A percentile compares a stretch with the other conserved stretches of the same genome.
Evolutionary conservation across 2,113 vertebrate species (phyloP).

Genomic region (Anseranas semipalmata): DNA sequence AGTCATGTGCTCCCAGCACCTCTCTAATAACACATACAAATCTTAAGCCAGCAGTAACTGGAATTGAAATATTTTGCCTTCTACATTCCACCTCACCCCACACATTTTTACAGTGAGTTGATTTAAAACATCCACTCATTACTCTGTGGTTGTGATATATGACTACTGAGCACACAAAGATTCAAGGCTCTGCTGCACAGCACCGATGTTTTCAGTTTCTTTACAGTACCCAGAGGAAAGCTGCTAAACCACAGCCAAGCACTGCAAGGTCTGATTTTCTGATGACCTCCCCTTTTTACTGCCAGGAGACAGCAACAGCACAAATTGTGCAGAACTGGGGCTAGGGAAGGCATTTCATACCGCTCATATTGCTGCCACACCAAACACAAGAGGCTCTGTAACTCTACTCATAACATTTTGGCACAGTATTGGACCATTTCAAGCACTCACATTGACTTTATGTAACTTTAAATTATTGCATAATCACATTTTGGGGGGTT

Average conservation of each 20-base stretch:
- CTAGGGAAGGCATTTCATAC: not conserved
- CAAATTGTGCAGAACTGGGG: not conserved
- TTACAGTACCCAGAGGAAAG: not conserved
- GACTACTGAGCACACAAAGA: not conserved
- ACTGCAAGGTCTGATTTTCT: not conserved
- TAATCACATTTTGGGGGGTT: rapidly evolving
- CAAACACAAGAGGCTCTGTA: not conserved
- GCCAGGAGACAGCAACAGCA: not conserved
- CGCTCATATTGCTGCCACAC: not conserved
- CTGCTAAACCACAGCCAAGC: not conserved
- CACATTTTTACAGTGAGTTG: not conserved
- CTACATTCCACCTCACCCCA: not conserved
- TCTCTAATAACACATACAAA: not conserved
- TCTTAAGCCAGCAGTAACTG: not conserved
- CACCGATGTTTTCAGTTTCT: not conserved
- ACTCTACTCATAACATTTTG: not conserved
- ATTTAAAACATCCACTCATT: not conserved
- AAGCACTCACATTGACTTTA: not conserved
- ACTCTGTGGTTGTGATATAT: not conserved
- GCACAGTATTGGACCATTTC: not conserved
- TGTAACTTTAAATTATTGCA: not conserved
- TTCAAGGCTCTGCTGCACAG: not conserved
- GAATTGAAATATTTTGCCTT: not conserved
- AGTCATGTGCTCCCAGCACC: not conserved
- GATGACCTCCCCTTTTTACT: not conserved